A percentile compares a stretch with the other conserved stretches of the same genome.
Conservation (phyloP, 2,113 vertebrate species). For the Martes martes region DNA sequence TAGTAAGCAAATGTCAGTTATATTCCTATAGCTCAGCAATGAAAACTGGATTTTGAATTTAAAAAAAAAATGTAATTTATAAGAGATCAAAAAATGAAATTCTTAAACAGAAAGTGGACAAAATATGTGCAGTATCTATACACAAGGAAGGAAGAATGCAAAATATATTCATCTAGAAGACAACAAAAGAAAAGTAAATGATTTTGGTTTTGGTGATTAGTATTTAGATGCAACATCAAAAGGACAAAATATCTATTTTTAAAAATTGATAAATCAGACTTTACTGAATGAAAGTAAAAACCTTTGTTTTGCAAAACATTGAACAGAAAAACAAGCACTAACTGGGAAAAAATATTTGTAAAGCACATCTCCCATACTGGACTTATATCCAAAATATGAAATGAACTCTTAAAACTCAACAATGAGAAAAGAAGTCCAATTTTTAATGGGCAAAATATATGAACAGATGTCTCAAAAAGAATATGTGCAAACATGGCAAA, state of each 20-base stretch:
- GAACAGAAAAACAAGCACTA: not conserved
- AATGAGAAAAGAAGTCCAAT: not conserved
- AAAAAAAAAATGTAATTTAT: not conserved
- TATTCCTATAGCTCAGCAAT: not conserved
- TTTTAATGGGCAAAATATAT: not conserved
- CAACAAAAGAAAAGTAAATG: not conserved
- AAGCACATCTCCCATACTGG: not conserved
- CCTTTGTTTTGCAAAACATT: not conserved
- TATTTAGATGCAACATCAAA: not conserved
- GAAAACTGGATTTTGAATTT: not conserved
- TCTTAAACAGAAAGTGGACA: not conserved
- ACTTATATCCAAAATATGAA: not conserved
- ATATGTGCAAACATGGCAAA: not conserved
- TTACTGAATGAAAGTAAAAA: not conserved
- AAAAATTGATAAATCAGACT: not conserved
- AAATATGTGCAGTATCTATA: not conserved
- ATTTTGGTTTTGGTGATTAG: not conserved
- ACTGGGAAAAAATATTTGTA: not conserved
- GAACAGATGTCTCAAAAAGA: not conserved
- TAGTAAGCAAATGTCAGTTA: not conserved
- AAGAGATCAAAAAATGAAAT: not conserved
- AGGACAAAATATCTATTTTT: not conserved
- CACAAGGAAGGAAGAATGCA: not conserved
- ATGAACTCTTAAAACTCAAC: not conserved
- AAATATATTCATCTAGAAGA: not conserved